A percentile compares a stretch with the other conserved stretches of the same genome.
phyloP scores from a whole-genome alignment of 2,888 invertebrate species.

The Eupithecia vulgata region DNA sequence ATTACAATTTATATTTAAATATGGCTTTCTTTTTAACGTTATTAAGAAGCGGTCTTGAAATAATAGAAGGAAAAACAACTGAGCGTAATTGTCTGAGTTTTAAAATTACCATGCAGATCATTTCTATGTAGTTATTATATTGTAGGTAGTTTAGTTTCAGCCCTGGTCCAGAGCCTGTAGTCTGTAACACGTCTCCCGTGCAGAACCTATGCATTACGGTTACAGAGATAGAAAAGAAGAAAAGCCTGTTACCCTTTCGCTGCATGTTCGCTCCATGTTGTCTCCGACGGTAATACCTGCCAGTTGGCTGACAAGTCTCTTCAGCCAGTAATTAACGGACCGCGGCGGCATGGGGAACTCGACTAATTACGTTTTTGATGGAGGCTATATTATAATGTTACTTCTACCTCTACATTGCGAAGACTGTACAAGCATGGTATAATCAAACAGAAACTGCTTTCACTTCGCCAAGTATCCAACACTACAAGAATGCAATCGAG shows the following conservation, averaged over 20 bases:
- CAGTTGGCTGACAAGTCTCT: constrained; percentile 27
- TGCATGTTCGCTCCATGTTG: background rate
- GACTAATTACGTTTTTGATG: constrained; percentile 33
- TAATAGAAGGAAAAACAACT: no score
- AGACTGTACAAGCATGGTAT: no score
- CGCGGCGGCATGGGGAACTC: constrained; percentile 19
- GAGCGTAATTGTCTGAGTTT: background rate
- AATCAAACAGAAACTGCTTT: no score
- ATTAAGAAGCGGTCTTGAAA: background rate
- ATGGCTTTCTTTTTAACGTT: no score
- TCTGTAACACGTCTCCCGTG: background rate
- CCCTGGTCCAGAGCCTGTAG: background rate
- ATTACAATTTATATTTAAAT: no score
- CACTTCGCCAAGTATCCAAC: background rate
- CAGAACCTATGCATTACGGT: background rate
- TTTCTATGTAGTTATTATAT: background rate
- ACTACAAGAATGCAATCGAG: background rate
- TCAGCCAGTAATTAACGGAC: constrained; percentile 37
- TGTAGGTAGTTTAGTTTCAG: no score
- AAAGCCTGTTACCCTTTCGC: background rate
- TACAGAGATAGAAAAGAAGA: no score
- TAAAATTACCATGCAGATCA: background rate
- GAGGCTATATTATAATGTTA: background rate
- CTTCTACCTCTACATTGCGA: background rate
- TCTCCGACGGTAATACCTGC: constrained; percentile 30